Percentiles rank a stretch among this genome's conserved stretches.
These are phyloP conservation scores for Orchesella cincta DNA, from an alignment of 1,140 invertebrate species.

Conservation along the genomic window DNA sequence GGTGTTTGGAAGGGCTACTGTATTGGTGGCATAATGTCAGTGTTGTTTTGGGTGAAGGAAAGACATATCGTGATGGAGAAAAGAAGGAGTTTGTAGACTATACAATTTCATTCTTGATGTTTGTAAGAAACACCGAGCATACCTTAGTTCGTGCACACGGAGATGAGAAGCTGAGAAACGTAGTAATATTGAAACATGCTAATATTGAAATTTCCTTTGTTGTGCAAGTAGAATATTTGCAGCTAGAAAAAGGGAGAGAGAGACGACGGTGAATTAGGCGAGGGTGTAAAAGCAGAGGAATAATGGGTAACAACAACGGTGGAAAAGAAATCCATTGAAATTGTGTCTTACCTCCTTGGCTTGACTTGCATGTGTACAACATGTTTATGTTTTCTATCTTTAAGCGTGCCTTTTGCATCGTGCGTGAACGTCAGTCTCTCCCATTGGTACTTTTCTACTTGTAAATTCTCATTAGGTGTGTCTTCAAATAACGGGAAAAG, in stretches of 20 bases:
- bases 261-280: background rate
- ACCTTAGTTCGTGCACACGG: too few species aligned
- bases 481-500: slow-evolving; percentile 47
- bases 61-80: too few species aligned
- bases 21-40: too few species aligned
- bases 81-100: too few species aligned
- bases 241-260: background rate
- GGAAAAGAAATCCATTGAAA: background rate
- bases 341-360: slow-evolving; percentile 6
- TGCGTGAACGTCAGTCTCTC: background rate
- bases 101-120: too few species aligned
- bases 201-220: background rate
- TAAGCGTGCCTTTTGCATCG: background rate
- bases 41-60: too few species aligned
- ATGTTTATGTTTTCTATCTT: background rate
- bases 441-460: background rate
- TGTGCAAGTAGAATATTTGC: background rate
- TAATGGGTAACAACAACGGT: too few species aligned
- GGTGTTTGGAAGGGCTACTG: too few species aligned
- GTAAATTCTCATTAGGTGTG: slow-evolving; percentile 49
- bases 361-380: background rate
- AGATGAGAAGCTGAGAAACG: too few species aligned
- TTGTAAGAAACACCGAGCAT: too few species aligned
- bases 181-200: too few species aligned
- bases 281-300: too few species aligned